Conservation (phyloP, 2,113 vertebrate species). For the Ceyx margarethae region DNA sequence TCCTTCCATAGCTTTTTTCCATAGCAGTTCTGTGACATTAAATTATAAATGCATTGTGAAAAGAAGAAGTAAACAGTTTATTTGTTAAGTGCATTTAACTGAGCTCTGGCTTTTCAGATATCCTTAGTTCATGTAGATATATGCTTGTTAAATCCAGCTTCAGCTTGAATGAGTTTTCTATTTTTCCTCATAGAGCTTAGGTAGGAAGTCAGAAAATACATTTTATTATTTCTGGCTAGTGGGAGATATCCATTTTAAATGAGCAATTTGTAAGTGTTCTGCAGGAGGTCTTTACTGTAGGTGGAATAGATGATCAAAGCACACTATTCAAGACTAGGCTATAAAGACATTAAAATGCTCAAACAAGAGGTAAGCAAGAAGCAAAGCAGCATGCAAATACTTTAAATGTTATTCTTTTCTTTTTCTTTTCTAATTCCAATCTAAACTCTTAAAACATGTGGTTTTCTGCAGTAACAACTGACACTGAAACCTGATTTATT, state of each 20-base stretch:
- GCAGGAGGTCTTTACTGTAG: neutral
- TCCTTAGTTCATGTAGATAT: neutral
- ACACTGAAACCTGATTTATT: neutral
- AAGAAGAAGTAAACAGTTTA: neutral
- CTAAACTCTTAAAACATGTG: neutral
- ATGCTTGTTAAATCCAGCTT: neutral
- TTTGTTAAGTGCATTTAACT: neutral
- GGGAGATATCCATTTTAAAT: neutral
- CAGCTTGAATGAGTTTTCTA: neutral
- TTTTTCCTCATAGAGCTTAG: neutral
- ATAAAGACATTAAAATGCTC: neutral
- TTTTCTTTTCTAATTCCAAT: neutral
- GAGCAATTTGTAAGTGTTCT: neutral
- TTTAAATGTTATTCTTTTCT: neutral
- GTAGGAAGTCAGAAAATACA: neutral
- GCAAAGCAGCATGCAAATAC: neutral
- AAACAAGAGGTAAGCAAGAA: neutral
- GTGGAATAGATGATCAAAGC: neutral
- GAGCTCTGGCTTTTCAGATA: neutral
- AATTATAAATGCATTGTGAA: neutral
- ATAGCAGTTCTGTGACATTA: neutral
- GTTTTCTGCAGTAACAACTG: neutral
- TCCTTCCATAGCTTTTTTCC: neutral
- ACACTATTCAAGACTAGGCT: neutral
- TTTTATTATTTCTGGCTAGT: neutral